These are phyloP conservation scores for Drosophila colorata DNA, from an alignment of 2,888 invertebrate genomes.

Conservation along the genomic window DNA sequence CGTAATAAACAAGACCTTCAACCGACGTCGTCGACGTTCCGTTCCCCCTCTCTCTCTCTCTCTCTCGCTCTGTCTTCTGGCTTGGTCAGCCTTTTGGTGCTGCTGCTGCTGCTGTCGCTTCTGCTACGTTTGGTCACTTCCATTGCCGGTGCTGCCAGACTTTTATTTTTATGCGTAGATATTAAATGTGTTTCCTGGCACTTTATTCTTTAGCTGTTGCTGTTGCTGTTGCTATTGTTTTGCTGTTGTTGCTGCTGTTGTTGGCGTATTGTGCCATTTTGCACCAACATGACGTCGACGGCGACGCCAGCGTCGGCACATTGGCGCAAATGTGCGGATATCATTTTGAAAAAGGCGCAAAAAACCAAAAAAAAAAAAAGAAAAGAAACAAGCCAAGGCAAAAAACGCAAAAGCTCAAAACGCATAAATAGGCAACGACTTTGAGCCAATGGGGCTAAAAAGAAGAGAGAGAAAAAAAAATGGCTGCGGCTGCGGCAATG, in stretches of 20 bases:
- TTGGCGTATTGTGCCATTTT: constrained; percentile 69
- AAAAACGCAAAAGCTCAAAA: constrained; percentile 53
- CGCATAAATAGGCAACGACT: constrained; percentile 75
- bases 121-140: constrained; percentile 71
- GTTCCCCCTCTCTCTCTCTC: constrained; percentile 19
- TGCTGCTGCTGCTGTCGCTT: constrained; percentile 27
- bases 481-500: constrained; percentile 34
- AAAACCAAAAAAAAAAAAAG: too few relatives aligned
- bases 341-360: constrained; percentile 54
- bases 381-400: constrained; percentile 5
- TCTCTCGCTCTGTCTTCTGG: constrained; percentile 12
- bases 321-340: constrained; percentile 76
- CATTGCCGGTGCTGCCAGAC: constrained; percentile 69
- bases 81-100: constrained; percentile 41
- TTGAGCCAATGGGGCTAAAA: constrained; percentile 41
- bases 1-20: constrained; percentile 81
- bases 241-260: constrained; percentile 39
- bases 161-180: constrained; percentile 75
- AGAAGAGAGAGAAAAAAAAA: background rate
- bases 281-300: constrained; percentile 67
- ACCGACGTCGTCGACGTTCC: constrained; percentile 57
- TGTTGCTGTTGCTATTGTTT: constrained; percentile 30
- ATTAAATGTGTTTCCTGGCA: constrained; percentile 83
- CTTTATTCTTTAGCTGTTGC: constrained; percentile 69
- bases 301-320: constrained; percentile 56